A percentile compares a stretch with the other conserved stretches of the same genome.
phyloP scores from a whole-genome alignment of 2,797 vertebrate species.

The Notolabrus celidotus region DNA sequence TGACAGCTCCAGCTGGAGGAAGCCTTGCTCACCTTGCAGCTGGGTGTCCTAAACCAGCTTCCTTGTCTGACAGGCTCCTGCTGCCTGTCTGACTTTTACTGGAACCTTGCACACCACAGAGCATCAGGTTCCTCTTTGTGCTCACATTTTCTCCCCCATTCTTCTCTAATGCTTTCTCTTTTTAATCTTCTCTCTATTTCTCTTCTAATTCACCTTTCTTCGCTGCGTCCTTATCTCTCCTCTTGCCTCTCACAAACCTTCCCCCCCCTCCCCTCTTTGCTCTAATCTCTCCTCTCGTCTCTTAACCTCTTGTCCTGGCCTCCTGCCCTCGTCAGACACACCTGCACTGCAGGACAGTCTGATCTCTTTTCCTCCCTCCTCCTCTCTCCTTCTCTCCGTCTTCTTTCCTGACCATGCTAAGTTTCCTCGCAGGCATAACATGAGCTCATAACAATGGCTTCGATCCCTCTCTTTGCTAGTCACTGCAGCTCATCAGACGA shows the following conservation, averaged over 20 bases:
- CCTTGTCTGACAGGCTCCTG: slow-evolving; percentile 41
- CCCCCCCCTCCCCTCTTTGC: neutral
- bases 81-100: slow-evolving; percentile 44
- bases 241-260: neutral
- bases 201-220: slow-evolving; percentile 7
- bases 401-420: slow-evolving; percentile 42
- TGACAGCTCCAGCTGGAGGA: slow-evolving; percentile 70
- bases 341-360: slow-evolving; percentile 42
- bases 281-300: slow-evolving; percentile 27
- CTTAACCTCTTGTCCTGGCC: slow-evolving; percentile 26
- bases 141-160: slow-evolving; percentile 40
- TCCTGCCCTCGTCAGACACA: slow-evolving; percentile 38
- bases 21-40: slow-evolving; percentile 63
- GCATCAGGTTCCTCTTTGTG: slow-evolving; percentile 39
- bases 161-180: slow-evolving; percentile 1
- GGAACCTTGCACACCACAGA: slow-evolving; percentile 36
- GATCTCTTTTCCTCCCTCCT: slow-evolving; percentile 10
- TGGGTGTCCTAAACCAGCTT: slow-evolving; percentile 53
- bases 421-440: slow-evolving; percentile 35
- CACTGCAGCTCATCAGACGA: slow-evolving; percentile 47
- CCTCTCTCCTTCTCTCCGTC: slow-evolving; percentile 18
- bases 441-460: slow-evolving; percentile 52
- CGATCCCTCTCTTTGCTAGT: slow-evolving; percentile 32
- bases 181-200: slow-evolving; percentile 26
- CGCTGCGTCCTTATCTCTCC: neutral